These are phyloP conservation scores for Burhinus oedicnemus DNA, from an alignment of 2,113 vertebrate genomes.

Conservation along the genomic window DNA sequence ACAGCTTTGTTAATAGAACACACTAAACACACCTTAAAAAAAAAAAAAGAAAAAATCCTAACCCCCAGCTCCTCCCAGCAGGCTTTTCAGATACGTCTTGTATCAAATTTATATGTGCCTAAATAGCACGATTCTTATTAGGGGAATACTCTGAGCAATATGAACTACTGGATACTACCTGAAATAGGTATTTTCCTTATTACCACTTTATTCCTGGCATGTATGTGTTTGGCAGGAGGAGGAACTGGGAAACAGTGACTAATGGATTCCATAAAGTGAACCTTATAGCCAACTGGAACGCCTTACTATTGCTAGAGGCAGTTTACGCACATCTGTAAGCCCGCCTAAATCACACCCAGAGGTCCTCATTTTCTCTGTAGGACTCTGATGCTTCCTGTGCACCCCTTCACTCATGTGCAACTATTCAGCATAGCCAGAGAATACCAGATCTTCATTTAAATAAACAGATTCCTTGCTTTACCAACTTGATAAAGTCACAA, in stretches of 20 bases:
- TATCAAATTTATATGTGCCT: not conserved
- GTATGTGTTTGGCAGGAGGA: not conserved
- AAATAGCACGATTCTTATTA: not conserved
- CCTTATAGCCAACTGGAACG: not conserved
- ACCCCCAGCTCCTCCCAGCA: not conserved
- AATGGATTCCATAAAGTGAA: not conserved
- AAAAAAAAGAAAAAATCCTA: not conserved
- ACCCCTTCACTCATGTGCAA: not conserved
- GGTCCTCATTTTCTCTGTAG: not conserved
- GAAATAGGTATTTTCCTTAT: not conserved
- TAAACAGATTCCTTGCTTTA: not conserved
- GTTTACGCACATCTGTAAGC: not conserved
- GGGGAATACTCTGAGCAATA: not conserved
- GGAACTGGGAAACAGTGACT: not conserved
- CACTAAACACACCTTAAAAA: not conserved
- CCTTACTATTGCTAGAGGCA: not conserved
- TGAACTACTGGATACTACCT: not conserved
- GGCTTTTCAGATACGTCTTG: not conserved
- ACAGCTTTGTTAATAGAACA: not conserved
- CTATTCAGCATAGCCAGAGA: not conserved
- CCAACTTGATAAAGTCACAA: slow-evolving; percentile 8
- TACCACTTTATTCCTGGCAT: not conserved
- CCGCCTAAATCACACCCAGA: not conserved
- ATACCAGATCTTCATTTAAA: slow-evolving; percentile 34
- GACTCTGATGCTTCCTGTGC: not conserved